Conservation (phyloP, 2,888 invertebrate species). For the Mellilla xanthometata region DNA sequence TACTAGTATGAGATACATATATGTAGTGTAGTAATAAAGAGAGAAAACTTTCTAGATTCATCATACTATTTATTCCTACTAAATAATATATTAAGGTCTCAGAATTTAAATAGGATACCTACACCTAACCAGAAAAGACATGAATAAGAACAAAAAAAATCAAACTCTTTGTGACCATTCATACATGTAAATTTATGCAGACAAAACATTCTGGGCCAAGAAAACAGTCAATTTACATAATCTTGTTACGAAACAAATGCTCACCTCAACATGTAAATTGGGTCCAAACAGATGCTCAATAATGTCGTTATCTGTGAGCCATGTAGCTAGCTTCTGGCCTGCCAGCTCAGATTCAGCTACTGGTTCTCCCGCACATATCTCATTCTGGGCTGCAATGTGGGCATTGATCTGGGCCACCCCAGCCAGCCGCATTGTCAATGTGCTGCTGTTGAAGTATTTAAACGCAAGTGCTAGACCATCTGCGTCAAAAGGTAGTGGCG, state of each 20-base stretch:
- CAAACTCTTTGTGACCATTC: no score
- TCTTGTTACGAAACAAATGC: slow-evolving; percentile 6
- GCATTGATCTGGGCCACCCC: slow-evolving; percentile 97
- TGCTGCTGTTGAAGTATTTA: slow-evolving; percentile 97
- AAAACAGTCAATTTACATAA: slow-evolving; percentile 2
- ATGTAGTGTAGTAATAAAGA: no score
- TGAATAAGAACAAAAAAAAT: no score
- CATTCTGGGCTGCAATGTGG: slow-evolving; percentile 95
- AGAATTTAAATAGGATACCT: no score
- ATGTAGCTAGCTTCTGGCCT: slow-evolving; percentile 92
- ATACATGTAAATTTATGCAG: no score
- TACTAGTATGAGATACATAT: no score
- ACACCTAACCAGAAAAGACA: no score
- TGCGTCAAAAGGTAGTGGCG: slow-evolving; percentile 92
- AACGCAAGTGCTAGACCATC: slow-evolving; percentile 96
- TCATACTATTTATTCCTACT: no score
- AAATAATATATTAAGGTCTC: no score
- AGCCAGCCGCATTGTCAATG: slow-evolving; percentile 95
- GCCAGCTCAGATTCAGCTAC: slow-evolving; percentile 93
- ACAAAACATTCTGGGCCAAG: no score
- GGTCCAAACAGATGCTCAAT: slow-evolving; percentile 98
- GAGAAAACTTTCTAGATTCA: no score
- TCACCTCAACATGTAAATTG: slow-evolving; percentile 96
- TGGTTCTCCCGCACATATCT: slow-evolving; percentile 94
- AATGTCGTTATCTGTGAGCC: slow-evolving; percentile 94